A percentile compares a stretch with the other conserved stretches of the same genome.
Evolutionary conservation across 2,888 invertebrate genomes (phyloP).

Genomic region (Embidobia sp.): DNA sequence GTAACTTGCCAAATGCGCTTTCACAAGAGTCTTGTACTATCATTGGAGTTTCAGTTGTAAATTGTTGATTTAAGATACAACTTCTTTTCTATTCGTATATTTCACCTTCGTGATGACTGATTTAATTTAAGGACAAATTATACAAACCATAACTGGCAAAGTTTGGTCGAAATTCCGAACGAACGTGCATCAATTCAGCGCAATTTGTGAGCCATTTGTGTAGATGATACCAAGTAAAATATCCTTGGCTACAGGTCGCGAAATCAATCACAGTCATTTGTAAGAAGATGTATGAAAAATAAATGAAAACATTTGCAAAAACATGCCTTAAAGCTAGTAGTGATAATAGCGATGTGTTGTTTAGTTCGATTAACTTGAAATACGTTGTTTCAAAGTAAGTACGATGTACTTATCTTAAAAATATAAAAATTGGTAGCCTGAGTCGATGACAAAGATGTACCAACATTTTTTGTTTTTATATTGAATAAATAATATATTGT

Average conservation of each 20-base stretch:
- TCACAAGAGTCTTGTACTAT: background rate
- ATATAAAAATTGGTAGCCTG: too few species aligned
- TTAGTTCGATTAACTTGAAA: too few species aligned
- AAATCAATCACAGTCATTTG: conserved; percentile 12
- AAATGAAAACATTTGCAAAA: conserved; percentile 1
- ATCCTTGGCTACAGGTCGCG: conserved; percentile 1
- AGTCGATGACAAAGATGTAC: too few species aligned
- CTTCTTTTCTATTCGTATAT: too few species aligned
- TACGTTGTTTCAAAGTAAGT: background rate
- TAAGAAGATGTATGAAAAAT: conserved; percentile 23
- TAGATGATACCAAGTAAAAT: conserved; percentile 8
- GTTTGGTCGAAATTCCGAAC: background rate
- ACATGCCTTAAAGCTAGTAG: background rate
- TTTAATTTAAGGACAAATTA: conserved; percentile 30
- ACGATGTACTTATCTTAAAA: too few species aligned
- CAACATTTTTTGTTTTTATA: too few species aligned
- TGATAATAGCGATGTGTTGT: too few species aligned
- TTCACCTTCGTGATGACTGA: too few species aligned
- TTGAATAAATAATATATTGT: too few species aligned
- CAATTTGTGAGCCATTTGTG: conserved; percentile 25
- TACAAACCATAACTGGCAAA: background rate
- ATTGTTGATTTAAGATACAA: too few species aligned
- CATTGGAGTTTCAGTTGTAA: conserved; percentile 20
- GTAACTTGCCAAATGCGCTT: conserved; percentile 16
- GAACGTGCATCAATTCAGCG: background rate